Conservation (phyloP, 2,888 invertebrate species). For the Monochamus alternatus region DNA sequence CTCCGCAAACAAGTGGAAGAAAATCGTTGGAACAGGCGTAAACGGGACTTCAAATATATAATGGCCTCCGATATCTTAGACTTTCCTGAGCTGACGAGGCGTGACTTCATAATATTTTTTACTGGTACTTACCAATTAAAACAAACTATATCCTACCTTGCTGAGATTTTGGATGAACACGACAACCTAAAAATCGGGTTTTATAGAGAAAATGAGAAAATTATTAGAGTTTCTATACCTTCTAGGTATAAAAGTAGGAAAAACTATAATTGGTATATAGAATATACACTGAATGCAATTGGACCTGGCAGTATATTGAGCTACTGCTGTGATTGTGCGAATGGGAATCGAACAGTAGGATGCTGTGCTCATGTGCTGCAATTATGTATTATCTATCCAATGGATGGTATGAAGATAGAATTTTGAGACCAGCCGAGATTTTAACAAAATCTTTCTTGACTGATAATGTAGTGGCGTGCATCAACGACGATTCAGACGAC, state of each 20-base stretch:
- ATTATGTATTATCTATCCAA: background rate
- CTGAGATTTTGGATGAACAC: background rate
- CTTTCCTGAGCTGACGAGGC: background rate
- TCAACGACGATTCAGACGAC: too few species aligned
- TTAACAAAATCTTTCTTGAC: too few species aligned
- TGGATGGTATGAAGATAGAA: background rate
- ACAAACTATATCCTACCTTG: constrained; percentile 4
- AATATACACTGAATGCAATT: background rate
- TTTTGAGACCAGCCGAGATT: too few species aligned
- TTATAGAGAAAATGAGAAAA: too few species aligned
- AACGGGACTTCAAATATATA: background rate
- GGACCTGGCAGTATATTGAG: background rate
- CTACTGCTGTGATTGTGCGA: background rate
- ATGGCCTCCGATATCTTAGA: background rate
- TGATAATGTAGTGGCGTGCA: too few species aligned
- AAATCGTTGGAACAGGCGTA: background rate
- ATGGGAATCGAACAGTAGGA: too few species aligned
- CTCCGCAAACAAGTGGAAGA: background rate
- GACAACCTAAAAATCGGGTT: too few species aligned
- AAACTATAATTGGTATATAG: background rate
- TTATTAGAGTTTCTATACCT: too few species aligned
- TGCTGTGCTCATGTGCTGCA: constrained; percentile 1
- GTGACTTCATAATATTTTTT: background rate
- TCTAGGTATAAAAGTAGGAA: background rate
- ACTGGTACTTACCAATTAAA: background rate